Conservation (phyloP, 2,797 vertebrate genomes). For the Chaetophractus vellerosus region DNA sequence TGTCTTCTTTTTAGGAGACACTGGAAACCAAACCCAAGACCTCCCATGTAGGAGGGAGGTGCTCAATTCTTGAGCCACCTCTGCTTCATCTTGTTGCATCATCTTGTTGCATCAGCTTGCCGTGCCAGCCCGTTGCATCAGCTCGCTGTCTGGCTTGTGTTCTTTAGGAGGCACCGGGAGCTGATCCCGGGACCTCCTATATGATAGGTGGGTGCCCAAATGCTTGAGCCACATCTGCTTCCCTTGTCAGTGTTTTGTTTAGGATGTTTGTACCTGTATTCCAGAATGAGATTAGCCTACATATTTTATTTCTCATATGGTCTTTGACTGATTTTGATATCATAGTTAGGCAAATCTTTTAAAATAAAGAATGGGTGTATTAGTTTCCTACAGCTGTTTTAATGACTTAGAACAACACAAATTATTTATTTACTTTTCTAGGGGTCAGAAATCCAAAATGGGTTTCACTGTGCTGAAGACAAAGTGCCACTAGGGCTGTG, state of each 20-base stretch:
- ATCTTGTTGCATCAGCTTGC: too few species aligned
- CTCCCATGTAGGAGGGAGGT: too few species aligned
- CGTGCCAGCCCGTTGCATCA: too few species aligned
- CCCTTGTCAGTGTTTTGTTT: not conserved
- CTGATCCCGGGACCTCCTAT: too few species aligned
- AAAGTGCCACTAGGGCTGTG: not conserved
- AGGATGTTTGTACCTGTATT: not conserved
- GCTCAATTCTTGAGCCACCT: too few species aligned
- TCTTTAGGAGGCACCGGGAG: too few species aligned
- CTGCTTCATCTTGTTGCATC: too few species aligned
- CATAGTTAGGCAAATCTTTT: constrained; percentile 21
- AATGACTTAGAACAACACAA: constrained; percentile 17
- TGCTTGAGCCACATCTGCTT: constrained; percentile 44
- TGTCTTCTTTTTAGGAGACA: too few species aligned
- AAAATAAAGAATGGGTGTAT: not conserved
- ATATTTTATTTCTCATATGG: not conserved
- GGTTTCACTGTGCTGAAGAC: not conserved
- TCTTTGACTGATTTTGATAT: constrained; percentile 39
- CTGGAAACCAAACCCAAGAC: too few species aligned
- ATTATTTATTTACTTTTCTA: not conserved
- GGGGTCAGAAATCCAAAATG: constrained; percentile 19
- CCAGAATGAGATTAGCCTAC: not conserved
- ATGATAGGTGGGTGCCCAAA: not conserved
- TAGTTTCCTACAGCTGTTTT: not conserved
- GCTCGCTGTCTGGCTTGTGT: too few species aligned